Evolutionary conservation across 2,888 invertebrate genomes (phyloP), one percentile per base, ranked within the genome.

Genomic region (Helicoverpa assulta): DNA sequence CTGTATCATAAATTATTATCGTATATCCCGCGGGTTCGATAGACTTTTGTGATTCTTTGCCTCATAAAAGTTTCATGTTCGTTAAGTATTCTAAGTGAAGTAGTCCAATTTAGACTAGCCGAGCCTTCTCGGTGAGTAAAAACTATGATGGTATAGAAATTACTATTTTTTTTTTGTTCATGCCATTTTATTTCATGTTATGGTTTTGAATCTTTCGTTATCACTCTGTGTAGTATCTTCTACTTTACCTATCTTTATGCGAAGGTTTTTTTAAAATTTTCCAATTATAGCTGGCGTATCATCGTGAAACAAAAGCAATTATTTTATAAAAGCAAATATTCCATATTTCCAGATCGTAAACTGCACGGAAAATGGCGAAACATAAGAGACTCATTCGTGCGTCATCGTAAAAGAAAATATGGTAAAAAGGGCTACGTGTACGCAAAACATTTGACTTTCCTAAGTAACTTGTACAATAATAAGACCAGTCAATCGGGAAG

Each of bases 311-410:
- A 50, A 47, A 52, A 56, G 61, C n/a, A 37, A 53, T 50, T 16
- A 53, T 55, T 72, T 63, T 55, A 76, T 71, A 70, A 66, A 60
- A 65, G 56, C 12, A 59, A 76, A 78, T 60, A 73, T 84, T 79
- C 62, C 66, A 61, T 80, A 59, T 80, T 88, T 87, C n/a, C 91
- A 94, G 94, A 86, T 83, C 91, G 89, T 80, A 94, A 91, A 82
- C 84, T 94, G 5, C 86, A 92, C 69, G 85, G 88, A 82, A 94
- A 94, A 89, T 94, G 94, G 94, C 89, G 94, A n/a, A 94, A 94
- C 83, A 90, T 94, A 56, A 86, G 93, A n/a, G 94, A 94, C 75
- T 91, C 93, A 1, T 94, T 90, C 84, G 94, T 93, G 26, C 88
- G 94, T n/a, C 86, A 90, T 73, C 67, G 86, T 7, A 91, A 89